Base-by-base conservation (phyloP, 2,113 vertebrate genomes). In the Manacus vitellinus region DNA sequence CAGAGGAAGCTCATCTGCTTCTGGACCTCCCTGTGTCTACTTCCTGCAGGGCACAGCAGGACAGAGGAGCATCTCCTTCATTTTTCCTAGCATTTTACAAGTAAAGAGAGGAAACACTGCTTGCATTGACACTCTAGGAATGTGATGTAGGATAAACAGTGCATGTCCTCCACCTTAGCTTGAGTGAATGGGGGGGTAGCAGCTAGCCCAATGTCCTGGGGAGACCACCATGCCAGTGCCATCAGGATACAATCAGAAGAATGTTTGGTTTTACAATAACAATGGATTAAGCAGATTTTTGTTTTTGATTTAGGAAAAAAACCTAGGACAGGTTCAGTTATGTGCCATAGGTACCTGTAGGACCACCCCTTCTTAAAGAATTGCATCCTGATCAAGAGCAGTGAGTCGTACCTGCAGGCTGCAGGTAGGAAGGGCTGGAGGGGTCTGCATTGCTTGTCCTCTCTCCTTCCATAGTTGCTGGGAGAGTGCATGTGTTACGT, bases 401-500 rank as follows among this genome's bases (percentile, higher is more conserved):
- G 11, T 22, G 17, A 12, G 37, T 55, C 1, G 0, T 67, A 49
- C 31, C 46, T 9, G 1, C 28, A 22, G n/a, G 14, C 27, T 52
- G 25, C 51, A 52, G 25, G 49, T 27, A 5, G 68, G 59, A 65
- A 65, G 21, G 44, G 10, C 18, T 86, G 58, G 52, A 55, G 27
- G 31, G 8, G 4, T 25, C n/a, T 72, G 61, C 2, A 17, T 23
- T 71, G 23, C 10, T 75, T 85, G n/a, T 17, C n/a, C 10, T 35
- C 43, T 52, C 25, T 71, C 20, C 52, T 79, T 33, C 65, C 17
- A 3, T 16, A 35, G 74, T 1, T 2, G 15, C 56, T 66, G 55
- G 24, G 43, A 75, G 44, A 11, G 11, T 33, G 5, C 27, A 2
- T 31, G 16, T 31, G 65, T 67, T 65, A 12, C 0, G 0, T 28